phyloP scores from a whole-genome alignment of 2,113 vertebrate species.

The Gopherus evgoodei region DNA sequence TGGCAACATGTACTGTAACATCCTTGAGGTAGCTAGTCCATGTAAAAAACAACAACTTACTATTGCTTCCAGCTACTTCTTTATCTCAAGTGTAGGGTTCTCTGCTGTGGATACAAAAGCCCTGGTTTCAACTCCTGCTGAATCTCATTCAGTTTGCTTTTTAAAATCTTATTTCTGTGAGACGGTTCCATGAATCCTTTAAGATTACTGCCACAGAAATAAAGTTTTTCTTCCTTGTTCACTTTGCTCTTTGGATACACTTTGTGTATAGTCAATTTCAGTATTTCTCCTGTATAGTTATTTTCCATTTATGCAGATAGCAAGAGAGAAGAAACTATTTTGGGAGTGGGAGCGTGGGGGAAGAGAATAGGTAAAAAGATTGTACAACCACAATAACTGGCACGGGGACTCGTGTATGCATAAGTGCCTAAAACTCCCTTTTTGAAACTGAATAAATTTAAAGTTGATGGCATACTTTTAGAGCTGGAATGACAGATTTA shows the following conservation, averaged over 20 bases:
- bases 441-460: neutral
- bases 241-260: neutral
- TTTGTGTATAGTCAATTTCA: neutral
- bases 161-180: neutral
- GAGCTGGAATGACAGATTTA: neutral
- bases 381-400: neutral
- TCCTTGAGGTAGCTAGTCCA: neutral
- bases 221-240: neutral
- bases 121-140: neutral
- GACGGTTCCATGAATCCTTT: neutral
- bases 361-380: neutral
- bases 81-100: neutral
- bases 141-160: neutral
- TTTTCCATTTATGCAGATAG: neutral
- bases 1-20: neutral
- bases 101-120: neutral
- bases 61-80: neutral
- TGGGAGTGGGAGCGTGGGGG: neutral
- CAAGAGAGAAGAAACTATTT: neutral
- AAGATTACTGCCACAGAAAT: neutral
- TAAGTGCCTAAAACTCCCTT: neutral
- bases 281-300: neutral
- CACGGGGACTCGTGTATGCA: neutral
- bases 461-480: neutral
- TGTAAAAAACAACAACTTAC: neutral